Evolutionary conservation across 2,797 vertebrate genomes (phyloP), one percentile per base, ranked within the genome.

Genomic region (Halcyon smyrnensis): DNA sequence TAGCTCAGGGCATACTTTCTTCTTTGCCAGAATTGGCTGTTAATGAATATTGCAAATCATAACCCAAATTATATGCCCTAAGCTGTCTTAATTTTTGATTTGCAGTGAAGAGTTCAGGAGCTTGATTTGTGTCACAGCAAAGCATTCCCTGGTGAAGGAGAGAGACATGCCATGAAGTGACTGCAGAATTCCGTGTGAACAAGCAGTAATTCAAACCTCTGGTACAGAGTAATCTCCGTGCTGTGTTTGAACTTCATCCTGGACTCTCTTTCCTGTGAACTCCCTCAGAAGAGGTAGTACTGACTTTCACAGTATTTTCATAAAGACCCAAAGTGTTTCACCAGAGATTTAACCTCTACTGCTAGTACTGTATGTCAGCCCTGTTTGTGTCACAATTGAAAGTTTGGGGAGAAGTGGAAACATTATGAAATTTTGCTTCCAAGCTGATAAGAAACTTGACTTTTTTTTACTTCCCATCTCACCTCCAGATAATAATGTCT

Each of bases 71-170:
- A 73, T 76, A 37, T 73, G 83, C 69, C 85, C 93, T 89, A 91
- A 92, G 12, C 34, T 92, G 79, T 84, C 92, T 78, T 89, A 65
- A 65, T 62, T 95, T 94, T 93, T 95, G 43, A 86, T 95, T 97
- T 95, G 57, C 67, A 67, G 3, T 78, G 54, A 73, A 87, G 60
- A 30, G 28, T 78, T 93, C 82, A 76, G 87, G 50, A 91, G 37
- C 59, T 68, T 84, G 53, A 83, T 92, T 93, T 92, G 75, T 95
- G 68, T 78, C 70, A 45, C 2, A 34, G 84, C 56, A 90, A 92
- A 94, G 50, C 60, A 77, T 80, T 75, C 59, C 65, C 57, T 4
- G 4, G 20, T 48, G 50, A 46, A 92, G 87, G 62, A 87, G 46
- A 70, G 46, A 93, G 41, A 65, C 18, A n/a, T 75, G 50, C 45